Base-by-base conservation (phyloP, 2,888 invertebrate genomes). In the Drosophila diplacantha region DNA sequence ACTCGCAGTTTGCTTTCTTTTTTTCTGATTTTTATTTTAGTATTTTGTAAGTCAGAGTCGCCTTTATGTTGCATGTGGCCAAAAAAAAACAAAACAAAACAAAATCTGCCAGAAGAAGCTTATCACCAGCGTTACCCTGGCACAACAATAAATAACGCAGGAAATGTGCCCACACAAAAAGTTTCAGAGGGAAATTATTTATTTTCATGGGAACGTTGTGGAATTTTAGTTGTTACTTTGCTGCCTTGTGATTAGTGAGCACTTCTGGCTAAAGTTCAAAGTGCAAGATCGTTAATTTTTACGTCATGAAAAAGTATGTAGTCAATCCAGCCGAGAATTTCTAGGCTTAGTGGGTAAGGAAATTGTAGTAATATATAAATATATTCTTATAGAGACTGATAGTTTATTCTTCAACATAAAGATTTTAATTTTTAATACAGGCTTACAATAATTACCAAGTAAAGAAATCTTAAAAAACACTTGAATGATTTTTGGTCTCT, bases 1-100 rank as follows among this genome's bases (percentile, higher is more conserved):
- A 63, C 53, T 63, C 35, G 56, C 29, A 59, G 68, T 49, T 65
- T 66, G 66, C 66, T 66, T 66, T 66, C 68, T 66, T 66, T 66
- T 66, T 66, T 67, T 41, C 39, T 16, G 29, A 46, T 37, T 22
- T 34, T 26, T 49, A 11, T 44, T 38, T 63, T 53, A 37, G 47
- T 46, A 46, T 47, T 46, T 39, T 63, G 46, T 46, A 46, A 58
- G 52, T 41, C 53, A 43, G 49, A 67, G 46, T 64, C 29, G 44
- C 26, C 26, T 44, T 43, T 64, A 11, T 41, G 54, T 49, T 57
- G 57, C 31, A 29, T 61, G 34, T 56, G 49, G 61, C 60, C 60
- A 62, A 62, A 59, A 58, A 44, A 38, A 18, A 20, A 9, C 4
- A 29, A 29, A 16, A 4, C 35, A 34, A 0, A n/a, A 35, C 35